Evolutionary conservation across 2,113 vertebrate genomes (phyloP), one percentile per base, ranked within the genome.

Genomic region (Trichechus manatus): DNA sequence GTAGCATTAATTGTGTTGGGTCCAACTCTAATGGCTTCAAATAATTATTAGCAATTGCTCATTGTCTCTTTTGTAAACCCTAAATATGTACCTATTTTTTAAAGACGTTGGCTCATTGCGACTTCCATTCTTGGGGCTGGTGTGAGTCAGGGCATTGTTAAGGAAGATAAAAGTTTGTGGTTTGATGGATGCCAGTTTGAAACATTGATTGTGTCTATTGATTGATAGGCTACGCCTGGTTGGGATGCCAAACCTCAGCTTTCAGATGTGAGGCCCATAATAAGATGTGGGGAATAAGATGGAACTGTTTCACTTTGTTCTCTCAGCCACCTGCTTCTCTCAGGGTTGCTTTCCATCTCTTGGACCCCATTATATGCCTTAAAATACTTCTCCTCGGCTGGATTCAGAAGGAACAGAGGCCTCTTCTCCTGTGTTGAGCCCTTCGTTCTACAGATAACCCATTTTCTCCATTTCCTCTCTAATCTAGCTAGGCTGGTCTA

Each of bases 41-140:
- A 94, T 95, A 93, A 97, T 97, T 96, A 96, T 96, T 96, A 96
- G 84, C 56, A 93, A 95, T 87, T 78, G 96, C 93, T 97, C 90
- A 95, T 97, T 97, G 89, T 97, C 92, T 92, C 90, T 85, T 97
- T 97, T 94, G 92, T 95, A 94, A 97, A 92, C 31, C 94, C 97
- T 97, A 97, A 96, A 96, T 97, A 97, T 93, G 74, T 66, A 97
- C 89, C 70, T 95, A 87, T 64, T 97, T 96, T 97, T 94, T 91
- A 96, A 96, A 96, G 94, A 94, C 47, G 36, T 44, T 92, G 96
- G 87, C 61, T 95, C 72, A 66, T 31, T 11, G 63, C 79, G 53
- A 31, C 36, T 95, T 90, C 74, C 72, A 75, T 94, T 94, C 68
- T 89, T 9, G 44, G 89, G 27, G 39, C 81, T 95, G 84, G 77